Evolutionary conservation across 2,888 invertebrate species (phyloP).

Genomic region (Rhogogaster chlorosoma): DNA sequence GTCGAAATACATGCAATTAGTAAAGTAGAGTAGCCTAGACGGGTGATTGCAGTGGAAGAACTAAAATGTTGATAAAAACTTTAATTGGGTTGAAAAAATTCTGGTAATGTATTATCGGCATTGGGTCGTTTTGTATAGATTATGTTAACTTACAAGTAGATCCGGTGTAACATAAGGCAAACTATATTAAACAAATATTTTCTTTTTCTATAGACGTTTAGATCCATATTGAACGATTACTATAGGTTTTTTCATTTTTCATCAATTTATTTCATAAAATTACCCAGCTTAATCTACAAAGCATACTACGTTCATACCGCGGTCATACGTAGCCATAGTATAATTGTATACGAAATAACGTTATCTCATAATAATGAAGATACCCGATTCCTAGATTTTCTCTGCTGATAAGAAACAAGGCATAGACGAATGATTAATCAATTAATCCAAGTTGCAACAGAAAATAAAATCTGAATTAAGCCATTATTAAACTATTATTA

Average conservation of each 20-base stretch:
- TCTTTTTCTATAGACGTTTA: too few species aligned
- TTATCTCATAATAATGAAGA: not conserved
- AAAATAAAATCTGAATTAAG: slow-evolving; percentile 34
- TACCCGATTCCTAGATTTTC: not conserved
- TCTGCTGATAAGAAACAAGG: not conserved
- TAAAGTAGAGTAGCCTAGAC: too few species aligned
- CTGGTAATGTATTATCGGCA: too few species aligned
- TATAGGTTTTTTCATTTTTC: not conserved
- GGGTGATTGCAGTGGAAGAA: not conserved
- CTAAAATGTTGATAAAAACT: not conserved
- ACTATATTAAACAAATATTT: not conserved
- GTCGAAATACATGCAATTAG: not conserved
- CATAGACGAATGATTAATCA: slow-evolving; percentile 15
- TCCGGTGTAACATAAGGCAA: not conserved
- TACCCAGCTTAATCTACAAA: not conserved
- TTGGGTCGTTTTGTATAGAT: not conserved
- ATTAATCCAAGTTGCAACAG: slow-evolving; percentile 10
- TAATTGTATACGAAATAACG: not conserved
- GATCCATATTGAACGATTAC: not conserved
- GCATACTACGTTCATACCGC: not conserved
- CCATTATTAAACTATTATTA: slow-evolving; percentile 44
- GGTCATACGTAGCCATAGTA: not conserved
- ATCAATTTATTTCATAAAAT: not conserved
- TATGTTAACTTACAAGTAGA: not conserved
- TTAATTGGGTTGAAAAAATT: too few species aligned